Evolutionary conservation across 2,797 vertebrate genomes (phyloP), one percentile per base, ranked within the genome.

Genomic region (Hylomyscus alleni): DNA sequence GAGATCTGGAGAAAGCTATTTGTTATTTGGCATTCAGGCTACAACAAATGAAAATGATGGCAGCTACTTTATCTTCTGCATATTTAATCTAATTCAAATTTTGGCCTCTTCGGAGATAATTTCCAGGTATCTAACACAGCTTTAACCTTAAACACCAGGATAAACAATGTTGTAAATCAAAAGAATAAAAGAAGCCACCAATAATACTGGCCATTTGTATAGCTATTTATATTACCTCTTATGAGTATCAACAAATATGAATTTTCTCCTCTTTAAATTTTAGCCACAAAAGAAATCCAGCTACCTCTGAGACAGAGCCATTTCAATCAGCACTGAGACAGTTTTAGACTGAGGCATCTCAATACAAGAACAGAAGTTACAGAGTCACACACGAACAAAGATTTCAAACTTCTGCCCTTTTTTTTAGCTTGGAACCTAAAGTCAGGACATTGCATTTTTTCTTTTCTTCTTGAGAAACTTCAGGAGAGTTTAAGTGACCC

Each of bases 61-160:
- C 95, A 97, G 95, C 69, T 90, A 40, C 90, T 96, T 86, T 94
- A 97, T 96, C 96, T 97, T 97, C 95, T 97, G 97, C 97, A 95
- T 98, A 98, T 98, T 98, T 98, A 97, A 98, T 98, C 97, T 98
- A 92, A 98, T 97, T 98, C 89, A 93, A 97, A 98, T 97, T 97
- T 97, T 98, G 95, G 94, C 94, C 94, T 94, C 98, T 98, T 98
- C 76, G 67, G 98, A 97, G 98, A 87, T 97, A 97, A 98, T 98
- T 98, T 98, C 95, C 93, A 98, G 97, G 95, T 97, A 97, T 98
- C 94, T 97, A 97, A 93, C 91, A 98, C 76, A 98, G 93, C 65
- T 94, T 97, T 96, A 97, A 98, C 96, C 95, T 98, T 97, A 98
- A 98, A 97, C 95, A 97, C 93, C 89, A 84, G 95, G 96, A 97